Evolutionary conservation across 2,888 invertebrate species (phyloP), one percentile per base, ranked within the genome.

Genomic region (Drosophila cognata): DNA sequence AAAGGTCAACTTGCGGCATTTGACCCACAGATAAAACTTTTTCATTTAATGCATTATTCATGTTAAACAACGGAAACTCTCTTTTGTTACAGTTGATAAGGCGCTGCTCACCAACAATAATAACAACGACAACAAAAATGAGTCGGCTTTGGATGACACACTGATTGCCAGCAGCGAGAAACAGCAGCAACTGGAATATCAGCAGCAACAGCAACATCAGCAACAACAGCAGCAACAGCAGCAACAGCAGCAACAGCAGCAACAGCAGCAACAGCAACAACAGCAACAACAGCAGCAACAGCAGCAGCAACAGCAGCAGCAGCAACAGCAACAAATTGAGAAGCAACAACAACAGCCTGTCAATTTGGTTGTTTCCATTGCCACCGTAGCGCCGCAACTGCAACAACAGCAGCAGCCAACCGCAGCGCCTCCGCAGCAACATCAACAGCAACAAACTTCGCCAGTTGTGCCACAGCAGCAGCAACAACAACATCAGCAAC

Each of bases 381-480:
- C 87, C 16, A 67, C 82, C 33, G 81, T 81, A 57, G 74, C 81
- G 2, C 84, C 87, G 13, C 84, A 85, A 41, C 57, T 94, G 88
- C 94, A 94, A 86, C 94, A 94, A 69, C 94, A 94, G 11, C 78
- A 71, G 10, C 68, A 28, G 46, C 65, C 38, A 51, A 18, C 46
- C 13, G 46, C 64, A 51, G 60, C 70, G 35, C 65, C 70, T 28
- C 65, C 67, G n/a, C 74, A 69, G 38, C 79, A 76, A 38, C 77
- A 69, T 11, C 82, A 74, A 6, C 83, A 64, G 51, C 62, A 57
- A 31, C 65, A 63, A 52, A 63, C 63, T 18, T 59, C 59, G 41
- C 73, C 81, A 68, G n/a, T 69, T 25, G 79, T 79, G 35, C 59
- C 65, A 7, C 81, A 82, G 31, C 82, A 80, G 36, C 81, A 79